Evolutionary conservation across 2,888 invertebrate species (phyloP).

Genomic region (Latrodectus hesperus): DNA sequence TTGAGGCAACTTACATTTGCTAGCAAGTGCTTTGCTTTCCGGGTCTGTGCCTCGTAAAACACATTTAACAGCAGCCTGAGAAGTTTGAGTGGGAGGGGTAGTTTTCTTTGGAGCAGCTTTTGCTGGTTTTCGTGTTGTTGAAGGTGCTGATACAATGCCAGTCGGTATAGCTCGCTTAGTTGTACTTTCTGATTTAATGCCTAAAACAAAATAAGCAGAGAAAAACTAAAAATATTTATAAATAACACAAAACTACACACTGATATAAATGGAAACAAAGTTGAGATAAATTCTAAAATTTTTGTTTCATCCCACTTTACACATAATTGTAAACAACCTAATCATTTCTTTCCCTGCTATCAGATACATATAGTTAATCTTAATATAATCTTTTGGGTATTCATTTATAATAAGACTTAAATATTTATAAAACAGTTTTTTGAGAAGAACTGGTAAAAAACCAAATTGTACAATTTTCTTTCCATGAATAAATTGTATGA

Average conservation of each 20-base stretch:
- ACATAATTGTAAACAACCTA: background rate
- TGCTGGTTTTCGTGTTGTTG: constrained; percentile 44
- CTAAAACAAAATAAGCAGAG: constrained; percentile 19
- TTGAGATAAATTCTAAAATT: background rate
- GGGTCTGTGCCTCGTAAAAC: constrained; percentile 62
- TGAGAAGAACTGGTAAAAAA: too few relatives aligned
- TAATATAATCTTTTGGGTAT: too few relatives aligned
- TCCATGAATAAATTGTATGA: too few relatives aligned
- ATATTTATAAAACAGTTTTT: too few relatives aligned
- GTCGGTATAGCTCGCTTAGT: constrained; percentile 51
- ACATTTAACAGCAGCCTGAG: constrained; percentile 60
- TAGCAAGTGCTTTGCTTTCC: constrained; percentile 58
- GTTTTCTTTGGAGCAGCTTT: constrained; percentile 47
- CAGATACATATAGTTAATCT: too few relatives aligned
- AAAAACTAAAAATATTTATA: background rate
- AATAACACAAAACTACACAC: too few relatives aligned
- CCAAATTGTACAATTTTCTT: too few relatives aligned
- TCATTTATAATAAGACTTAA: too few relatives aligned
- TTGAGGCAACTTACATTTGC: constrained; percentile 40
- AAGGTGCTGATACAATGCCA: constrained; percentile 59
- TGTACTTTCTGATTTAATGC: constrained; percentile 25
- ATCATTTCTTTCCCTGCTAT: too few relatives aligned
- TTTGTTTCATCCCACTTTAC: background rate
- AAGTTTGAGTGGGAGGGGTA: constrained; percentile 14
- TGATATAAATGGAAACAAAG: background rate